A percentile compares a stretch with the other conserved stretches of the same genome.
These are phyloP conservation scores for Caenorhabditis imperialis DNA, from an alignment of 2,888 invertebrate species.

Conservation along the genomic window DNA sequence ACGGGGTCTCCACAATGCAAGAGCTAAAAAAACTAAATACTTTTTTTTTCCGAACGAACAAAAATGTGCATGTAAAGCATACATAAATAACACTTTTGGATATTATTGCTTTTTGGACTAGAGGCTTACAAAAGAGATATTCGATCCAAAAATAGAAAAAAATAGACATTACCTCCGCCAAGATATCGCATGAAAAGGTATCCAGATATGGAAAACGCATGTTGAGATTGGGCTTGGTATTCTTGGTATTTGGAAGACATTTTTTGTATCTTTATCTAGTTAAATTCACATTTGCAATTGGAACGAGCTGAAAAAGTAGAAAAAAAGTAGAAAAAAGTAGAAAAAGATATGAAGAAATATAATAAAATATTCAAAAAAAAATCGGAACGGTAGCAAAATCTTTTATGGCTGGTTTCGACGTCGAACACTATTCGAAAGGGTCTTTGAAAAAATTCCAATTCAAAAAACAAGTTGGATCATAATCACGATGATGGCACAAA, in stretches of 20 bases:
- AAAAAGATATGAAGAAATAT: too few species aligned
- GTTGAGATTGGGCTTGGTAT: too few species aligned
- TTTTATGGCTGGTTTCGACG: too few species aligned
- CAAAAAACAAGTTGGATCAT: slow-evolving; percentile 13
- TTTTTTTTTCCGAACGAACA: too few species aligned
- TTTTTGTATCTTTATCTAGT: not conserved
- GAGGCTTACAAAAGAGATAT: too few species aligned
- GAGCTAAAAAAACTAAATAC: too few species aligned
- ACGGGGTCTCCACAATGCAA: slow-evolving; percentile 64
- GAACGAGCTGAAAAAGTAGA: not conserved
- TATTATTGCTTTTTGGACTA: not conserved
- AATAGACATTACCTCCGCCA: slow-evolving; percentile 60
- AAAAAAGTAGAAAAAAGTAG: not conserved
- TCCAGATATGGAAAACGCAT: slow-evolving; percentile 71
- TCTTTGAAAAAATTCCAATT: not conserved
- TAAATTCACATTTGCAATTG: not conserved
- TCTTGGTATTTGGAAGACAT: slow-evolving; percentile 28
- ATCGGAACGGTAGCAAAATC: not conserved
- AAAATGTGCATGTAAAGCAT: too few species aligned
- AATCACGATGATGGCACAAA: not conserved
- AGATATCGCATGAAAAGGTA: slow-evolving; percentile 70
- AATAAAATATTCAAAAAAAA: not conserved
- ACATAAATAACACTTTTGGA: not conserved
- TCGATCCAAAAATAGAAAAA: too few species aligned
- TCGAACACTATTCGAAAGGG: too few species aligned